phyloP scores from a whole-genome alignment of 2,113 vertebrate genomes.

The Cyrtonyx montezumae region DNA sequence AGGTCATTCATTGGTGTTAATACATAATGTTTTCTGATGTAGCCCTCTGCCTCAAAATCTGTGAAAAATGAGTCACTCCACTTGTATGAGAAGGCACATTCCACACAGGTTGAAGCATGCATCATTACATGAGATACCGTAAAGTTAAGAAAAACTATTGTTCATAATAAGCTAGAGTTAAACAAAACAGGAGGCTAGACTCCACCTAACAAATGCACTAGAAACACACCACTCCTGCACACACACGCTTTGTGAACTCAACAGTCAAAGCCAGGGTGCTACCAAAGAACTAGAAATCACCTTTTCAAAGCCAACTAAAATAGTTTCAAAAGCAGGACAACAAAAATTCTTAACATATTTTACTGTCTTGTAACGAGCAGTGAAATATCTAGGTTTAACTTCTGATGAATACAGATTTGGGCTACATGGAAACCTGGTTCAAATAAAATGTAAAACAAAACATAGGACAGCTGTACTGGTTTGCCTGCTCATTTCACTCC shows the following conservation, averaged over 20 bases:
- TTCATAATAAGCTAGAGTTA: background rate
- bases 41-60: background rate
- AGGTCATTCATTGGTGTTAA: background rate
- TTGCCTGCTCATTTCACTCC: background rate
- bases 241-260: background rate
- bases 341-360: background rate
- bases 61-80: conserved; percentile 20
- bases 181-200: background rate
- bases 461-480: background rate
- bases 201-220: background rate
- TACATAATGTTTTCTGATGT: background rate
- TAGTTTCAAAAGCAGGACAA: background rate
- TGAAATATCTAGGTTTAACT: background rate
- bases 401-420: background rate
- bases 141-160: background rate
- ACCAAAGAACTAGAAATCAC: background rate
- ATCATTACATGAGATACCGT: background rate
- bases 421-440: no score
- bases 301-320: background rate
- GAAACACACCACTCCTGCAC: background rate
- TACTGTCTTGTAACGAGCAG: background rate
- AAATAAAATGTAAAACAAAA: background rate
- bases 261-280: background rate
- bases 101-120: conserved; percentile 1
- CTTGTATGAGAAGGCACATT: conserved; percentile 18